Evolutionary conservation across 2,797 vertebrate species (phyloP).

Genomic region (Cetoscarus ocellatus): DNA sequence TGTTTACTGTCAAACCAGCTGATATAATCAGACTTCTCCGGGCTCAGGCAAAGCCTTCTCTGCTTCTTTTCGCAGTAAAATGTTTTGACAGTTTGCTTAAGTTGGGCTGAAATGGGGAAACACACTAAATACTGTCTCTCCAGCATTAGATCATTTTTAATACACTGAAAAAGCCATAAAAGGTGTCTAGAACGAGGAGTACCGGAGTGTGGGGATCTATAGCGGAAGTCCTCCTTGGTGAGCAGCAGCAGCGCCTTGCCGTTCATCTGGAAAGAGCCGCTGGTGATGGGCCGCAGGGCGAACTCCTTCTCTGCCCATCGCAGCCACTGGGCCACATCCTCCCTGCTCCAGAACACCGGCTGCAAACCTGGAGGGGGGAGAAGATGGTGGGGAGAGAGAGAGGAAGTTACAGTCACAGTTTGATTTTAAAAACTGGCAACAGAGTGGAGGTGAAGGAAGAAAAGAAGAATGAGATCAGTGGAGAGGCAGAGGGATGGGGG

Average conservation of each 20-base stretch:
- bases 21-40: too few species aligned
- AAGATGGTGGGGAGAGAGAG: neutral
- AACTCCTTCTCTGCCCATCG: conserved; percentile 97
- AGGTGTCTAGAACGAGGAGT: conserved; percentile 28
- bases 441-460: conserved; percentile 21
- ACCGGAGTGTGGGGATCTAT: conserved; percentile 97
- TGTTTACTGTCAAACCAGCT: too few species aligned
- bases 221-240: conserved; percentile 99
- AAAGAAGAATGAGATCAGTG: conserved; percentile 37
- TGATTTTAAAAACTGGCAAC: conserved; percentile 10
- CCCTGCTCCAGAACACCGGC: conserved; percentile 94
- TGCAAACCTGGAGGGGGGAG: conserved; percentile 87
- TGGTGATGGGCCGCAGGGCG: conserved; percentile 93
- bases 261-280: conserved; percentile 97
- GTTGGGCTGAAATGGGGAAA: too few species aligned
- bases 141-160: too few species aligned
- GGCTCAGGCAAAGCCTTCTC: too few species aligned
- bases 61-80: too few species aligned
- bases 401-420: conserved; percentile 8
- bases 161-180: too few species aligned
- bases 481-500: conserved; percentile 26
- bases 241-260: conserved; percentile 97
- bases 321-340: conserved; percentile 96
- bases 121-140: too few species aligned
- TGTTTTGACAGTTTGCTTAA: too few species aligned